These are phyloP conservation scores for Zaprionus capensis DNA, from an alignment of 1,140 invertebrate species.

Conservation along the genomic window DNA sequence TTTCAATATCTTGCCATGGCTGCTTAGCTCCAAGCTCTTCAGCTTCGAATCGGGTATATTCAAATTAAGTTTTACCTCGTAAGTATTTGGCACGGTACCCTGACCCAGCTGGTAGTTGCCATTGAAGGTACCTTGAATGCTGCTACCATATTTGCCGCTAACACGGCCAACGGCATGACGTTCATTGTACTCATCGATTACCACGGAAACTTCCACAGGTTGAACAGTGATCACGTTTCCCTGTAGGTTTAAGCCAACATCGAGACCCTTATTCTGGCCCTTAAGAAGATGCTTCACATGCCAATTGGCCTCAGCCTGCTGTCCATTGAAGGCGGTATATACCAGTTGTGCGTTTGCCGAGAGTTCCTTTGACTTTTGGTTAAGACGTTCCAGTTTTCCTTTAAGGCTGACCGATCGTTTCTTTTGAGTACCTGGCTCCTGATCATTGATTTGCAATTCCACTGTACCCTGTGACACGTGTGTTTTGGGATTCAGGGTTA, in stretches of 20 bases:
- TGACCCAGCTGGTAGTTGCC: constrained; percentile 84
- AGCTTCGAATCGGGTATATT: constrained; percentile 85
- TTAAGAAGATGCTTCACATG: constrained; percentile 67
- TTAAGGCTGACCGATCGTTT: constrained; percentile 80
- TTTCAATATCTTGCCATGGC: constrained; percentile 66
- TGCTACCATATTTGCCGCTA: constrained; percentile 59
- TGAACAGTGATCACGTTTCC: constrained; percentile 76
- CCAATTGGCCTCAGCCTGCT: constrained; percentile 66
- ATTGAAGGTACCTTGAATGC: constrained; percentile 57
- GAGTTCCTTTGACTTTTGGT: constrained; percentile 84
- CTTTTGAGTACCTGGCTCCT: constrained; percentile 79
- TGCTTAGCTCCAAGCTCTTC: constrained; percentile 78
- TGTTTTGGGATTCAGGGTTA: constrained; percentile 72
- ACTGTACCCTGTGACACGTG: constrained; percentile 68
- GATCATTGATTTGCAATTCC: constrained; percentile 71
- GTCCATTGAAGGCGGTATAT: constrained; percentile 73
- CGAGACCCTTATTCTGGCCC: constrained; percentile 62
- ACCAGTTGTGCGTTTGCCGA: constrained; percentile 80
- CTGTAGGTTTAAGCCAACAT: constrained; percentile 54
- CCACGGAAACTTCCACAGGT: constrained; percentile 69
- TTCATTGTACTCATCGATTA: constrained; percentile 65
- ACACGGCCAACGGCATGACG: constrained; percentile 55
- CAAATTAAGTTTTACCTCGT: constrained; percentile 80
- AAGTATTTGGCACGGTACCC: constrained; percentile 80
- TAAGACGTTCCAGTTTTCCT: constrained; percentile 84